These are phyloP conservation scores for roundworm (Caenorhabditis elegans) DNA, from an alignment of 1,140 invertebrate species.

Conservation along the genomic window WBcel235 BX284603.4:4153501-4154000, in stretches of 20 bases:
- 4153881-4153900: constrained; percentile 90
- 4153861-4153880: constrained; percentile 87
- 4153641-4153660: constrained; percentile 79
- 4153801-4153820: constrained; percentile 99
- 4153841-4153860: constrained; percentile 94
- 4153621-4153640: constrained; percentile 90
- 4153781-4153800: constrained; percentile 92
- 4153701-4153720: not conserved
- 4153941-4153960: constrained; percentile 73
- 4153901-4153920: constrained; percentile 70
- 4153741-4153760: constrained; percentile 94
- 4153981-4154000: constrained; percentile 63
- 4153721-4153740: constrained; percentile 51
- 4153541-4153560: too few relatives aligned
- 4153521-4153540: too few relatives aligned
- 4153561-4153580: too few relatives aligned
- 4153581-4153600: not conserved
- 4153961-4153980: constrained; percentile 78
- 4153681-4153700: constrained; percentile 77
- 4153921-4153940: not conserved
- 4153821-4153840: constrained; percentile 91
- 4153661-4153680: constrained; percentile 87
- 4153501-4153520: too few relatives aligned
- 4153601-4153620: constrained; percentile 76
- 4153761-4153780: constrained; percentile 94